A percentile compares a stretch with the other conserved stretches of the same genome.
Conservation (phyloP, 2,888 invertebrate genomes). For the Coleophora flavipennella region DNA sequence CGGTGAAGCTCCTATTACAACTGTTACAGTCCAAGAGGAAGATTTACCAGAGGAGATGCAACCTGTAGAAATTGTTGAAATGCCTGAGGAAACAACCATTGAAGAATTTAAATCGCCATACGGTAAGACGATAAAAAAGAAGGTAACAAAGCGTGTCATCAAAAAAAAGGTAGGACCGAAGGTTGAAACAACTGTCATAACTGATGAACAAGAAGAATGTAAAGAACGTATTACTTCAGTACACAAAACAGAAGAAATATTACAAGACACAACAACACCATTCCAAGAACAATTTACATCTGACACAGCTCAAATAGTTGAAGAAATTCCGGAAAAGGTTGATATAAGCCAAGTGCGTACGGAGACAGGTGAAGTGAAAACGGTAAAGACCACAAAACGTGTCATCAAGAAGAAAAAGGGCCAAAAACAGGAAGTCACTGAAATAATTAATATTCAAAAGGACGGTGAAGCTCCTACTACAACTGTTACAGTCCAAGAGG, state of each 20-base stretch:
- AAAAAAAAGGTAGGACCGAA: conserved; percentile 31
- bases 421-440: conserved; percentile 23
- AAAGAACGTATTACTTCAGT: conserved; percentile 14
- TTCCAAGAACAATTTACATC: conserved; percentile 12
- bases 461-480: conserved; percentile 22
- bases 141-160: conserved; percentile 28
- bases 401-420: conserved; percentile 31
- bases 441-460: conserved; percentile 17
- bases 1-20: conserved; percentile 34
- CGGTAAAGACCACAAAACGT: conserved; percentile 28
- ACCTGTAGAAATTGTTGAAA: conserved; percentile 19
- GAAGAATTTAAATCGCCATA: conserved; percentile 1
- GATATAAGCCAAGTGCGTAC: conserved; percentile 9
- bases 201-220: conserved; percentile 30
- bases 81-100: conserved; percentile 25
- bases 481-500: conserved; percentile 13
- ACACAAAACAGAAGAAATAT: conserved; percentile 19
- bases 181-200: conserved; percentile 34
- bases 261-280: conserved; percentile 23
- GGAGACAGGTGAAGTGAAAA: conserved; percentile 23
- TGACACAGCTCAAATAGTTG: conserved; percentile 23
- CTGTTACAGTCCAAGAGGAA: conserved; percentile 19
- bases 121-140: conserved; percentile 23
- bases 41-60: conserved; percentile 24
- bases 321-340: conserved; percentile 18